Percentiles rank a stretch among this genome's conserved stretches.
Conservation (phyloP, 2,113 vertebrate species). For the Craseonycteris thonglongyai region DNA sequence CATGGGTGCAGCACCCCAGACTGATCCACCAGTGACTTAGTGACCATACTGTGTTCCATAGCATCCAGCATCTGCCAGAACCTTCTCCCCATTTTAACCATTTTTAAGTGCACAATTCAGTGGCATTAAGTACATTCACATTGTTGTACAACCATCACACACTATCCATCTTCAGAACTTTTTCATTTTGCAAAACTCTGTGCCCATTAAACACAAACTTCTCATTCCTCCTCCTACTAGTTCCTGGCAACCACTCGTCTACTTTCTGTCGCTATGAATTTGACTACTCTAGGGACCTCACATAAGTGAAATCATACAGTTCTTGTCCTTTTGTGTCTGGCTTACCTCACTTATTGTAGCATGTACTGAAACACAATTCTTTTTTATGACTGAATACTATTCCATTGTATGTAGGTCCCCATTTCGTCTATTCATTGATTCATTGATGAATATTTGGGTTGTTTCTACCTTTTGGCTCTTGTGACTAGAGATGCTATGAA, state of each 20-base stretch:
- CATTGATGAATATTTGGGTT: neutral
- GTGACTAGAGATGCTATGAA: neutral
- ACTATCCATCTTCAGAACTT: neutral
- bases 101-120: neutral
- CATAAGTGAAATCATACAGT: neutral
- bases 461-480: neutral
- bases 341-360: neutral
- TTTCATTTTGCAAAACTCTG: neutral
- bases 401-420: neutral
- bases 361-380: neutral
- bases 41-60: conserved; percentile 93
- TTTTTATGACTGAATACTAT: neutral
- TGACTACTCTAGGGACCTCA: neutral
- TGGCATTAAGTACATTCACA: neutral
- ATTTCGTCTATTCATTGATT: neutral
- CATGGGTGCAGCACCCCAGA: conserved; percentile 87
- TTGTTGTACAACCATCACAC: neutral
- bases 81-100: conserved; percentile 80
- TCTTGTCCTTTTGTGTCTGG: neutral
- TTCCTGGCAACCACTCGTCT: neutral
- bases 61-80: conserved; percentile 90
- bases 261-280: neutral
- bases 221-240: neutral
- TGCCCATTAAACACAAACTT: neutral
- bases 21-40: conserved; percentile 94